phyloP scores from a whole-genome alignment of 2,797 vertebrate species.

The Cyprinodon diabolis region DNA sequence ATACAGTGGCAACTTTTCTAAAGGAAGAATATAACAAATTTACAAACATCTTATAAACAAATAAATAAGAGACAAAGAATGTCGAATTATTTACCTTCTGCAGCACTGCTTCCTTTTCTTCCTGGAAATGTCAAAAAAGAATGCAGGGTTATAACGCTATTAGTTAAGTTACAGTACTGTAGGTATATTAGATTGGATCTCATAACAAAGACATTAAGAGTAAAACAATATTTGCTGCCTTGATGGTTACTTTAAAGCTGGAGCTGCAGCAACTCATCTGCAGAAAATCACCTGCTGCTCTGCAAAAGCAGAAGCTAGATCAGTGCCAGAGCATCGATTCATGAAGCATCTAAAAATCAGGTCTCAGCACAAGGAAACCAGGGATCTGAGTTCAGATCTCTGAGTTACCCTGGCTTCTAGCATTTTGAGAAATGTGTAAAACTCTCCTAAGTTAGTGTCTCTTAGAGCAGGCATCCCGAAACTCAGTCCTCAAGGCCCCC shows the following conservation, averaged over 20 bases:
- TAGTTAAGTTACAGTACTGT: neutral
- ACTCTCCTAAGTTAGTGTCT: constrained; percentile 29
- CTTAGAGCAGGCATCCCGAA: too few relatives aligned
- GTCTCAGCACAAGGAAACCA: constrained; percentile 53
- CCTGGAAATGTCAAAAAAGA: constrained; percentile 60
- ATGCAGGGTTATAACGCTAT: neutral
- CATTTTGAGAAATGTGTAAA: constrained; percentile 30
- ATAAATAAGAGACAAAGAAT: neutral
- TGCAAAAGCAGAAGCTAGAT: constrained; percentile 33
- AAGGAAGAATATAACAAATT: neutral
- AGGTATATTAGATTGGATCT: neutral
- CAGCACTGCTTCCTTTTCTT: constrained; percentile 48
- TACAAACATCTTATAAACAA: constrained; percentile 12
- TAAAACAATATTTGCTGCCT: neutral
- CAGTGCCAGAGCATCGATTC: constrained; percentile 47
- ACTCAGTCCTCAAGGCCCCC: too few relatives aligned
- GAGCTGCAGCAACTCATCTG: constrained; percentile 20
- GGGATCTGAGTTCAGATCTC: constrained; percentile 23
- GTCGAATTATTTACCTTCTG: constrained; percentile 55
- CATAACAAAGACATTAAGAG: constrained; percentile 11
- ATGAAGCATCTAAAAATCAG: constrained; percentile 41
- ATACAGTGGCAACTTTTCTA: constrained; percentile 70
- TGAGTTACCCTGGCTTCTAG: constrained; percentile 29
- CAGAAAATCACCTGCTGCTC: constrained; percentile 33
- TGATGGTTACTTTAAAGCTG: constrained; percentile 13